phyloP scores from a whole-genome alignment of 2,888 invertebrate species.

The Apoderus coryli region DNA sequence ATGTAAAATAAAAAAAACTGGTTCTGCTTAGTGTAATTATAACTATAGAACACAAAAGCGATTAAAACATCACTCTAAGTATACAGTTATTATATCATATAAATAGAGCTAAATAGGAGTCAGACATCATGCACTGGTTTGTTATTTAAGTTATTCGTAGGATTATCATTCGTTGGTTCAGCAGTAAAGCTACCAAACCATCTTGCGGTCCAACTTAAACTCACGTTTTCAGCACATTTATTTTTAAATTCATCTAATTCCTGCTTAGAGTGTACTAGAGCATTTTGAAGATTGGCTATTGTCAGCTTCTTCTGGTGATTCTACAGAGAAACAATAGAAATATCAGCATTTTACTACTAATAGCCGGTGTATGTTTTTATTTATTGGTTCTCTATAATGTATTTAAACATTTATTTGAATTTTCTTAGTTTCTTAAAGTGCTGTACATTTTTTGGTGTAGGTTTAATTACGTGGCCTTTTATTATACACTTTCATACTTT shows the following conservation, averaged over 20 bases:
- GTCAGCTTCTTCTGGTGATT: constrained; percentile 28
- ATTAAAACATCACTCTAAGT: not conserved
- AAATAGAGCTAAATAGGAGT: constrained; percentile 11
- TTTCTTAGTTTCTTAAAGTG: too few relatives aligned
- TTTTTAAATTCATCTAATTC: constrained; percentile 26
- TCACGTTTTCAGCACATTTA: constrained; percentile 28
- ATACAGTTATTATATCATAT: constrained; percentile 1
- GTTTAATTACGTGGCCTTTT: too few relatives aligned
- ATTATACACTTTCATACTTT: too few relatives aligned
- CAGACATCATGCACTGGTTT: constrained; percentile 30
- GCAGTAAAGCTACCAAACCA: constrained; percentile 26
- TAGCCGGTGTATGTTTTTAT: too few relatives aligned
- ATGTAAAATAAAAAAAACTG: too few relatives aligned
- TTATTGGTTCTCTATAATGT: too few relatives aligned
- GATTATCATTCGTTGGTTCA: constrained; percentile 20
- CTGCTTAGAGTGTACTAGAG: constrained; percentile 27
- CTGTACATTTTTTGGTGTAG: too few relatives aligned
- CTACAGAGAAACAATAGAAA: constrained; percentile 20
- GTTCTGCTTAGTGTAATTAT: too few relatives aligned
- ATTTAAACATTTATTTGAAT: too few relatives aligned
- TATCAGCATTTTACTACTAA: too few relatives aligned
- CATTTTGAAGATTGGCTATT: constrained; percentile 28
- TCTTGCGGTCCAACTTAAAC: constrained; percentile 27
- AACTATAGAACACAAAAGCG: constrained; percentile 1
- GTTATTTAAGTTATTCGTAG: constrained; percentile 13